A percentile compares a stretch with the other conserved stretches of the same genome.
These are phyloP conservation scores for Wiebesia pumilae DNA, from an alignment of 1,140 invertebrate genomes.

Conservation along the genomic window DNA sequence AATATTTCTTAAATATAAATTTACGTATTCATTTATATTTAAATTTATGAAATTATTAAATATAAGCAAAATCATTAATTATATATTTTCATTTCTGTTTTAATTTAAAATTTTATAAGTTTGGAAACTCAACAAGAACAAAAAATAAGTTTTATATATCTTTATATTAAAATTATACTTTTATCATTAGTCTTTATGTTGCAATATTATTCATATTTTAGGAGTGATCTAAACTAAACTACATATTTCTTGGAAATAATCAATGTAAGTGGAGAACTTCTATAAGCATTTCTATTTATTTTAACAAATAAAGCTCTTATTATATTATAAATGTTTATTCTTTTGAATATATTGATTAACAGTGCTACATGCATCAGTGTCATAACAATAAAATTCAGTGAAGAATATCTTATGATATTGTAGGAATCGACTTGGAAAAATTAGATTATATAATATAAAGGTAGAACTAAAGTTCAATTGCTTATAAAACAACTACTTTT, in stretches of 20 bases:
- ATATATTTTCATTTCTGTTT: too few relatives aligned
- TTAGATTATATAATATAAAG: neutral
- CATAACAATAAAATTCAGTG: neutral
- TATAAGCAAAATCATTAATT: neutral
- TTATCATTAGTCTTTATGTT: constrained; percentile 16
- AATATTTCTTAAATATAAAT: too few relatives aligned
- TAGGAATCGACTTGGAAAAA: neutral
- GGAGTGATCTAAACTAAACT: neutral
- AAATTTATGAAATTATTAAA: neutral
- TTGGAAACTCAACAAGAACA: too few relatives aligned
- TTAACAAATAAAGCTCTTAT: neutral
- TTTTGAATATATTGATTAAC: neutral
- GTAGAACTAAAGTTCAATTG: neutral
- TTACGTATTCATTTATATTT: too few relatives aligned
- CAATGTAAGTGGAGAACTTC: neutral
- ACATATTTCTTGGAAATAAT: constrained; percentile 13
- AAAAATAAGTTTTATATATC: too few relatives aligned
- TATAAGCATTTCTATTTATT: neutral
- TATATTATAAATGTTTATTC: neutral
- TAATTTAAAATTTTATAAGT: too few relatives aligned
- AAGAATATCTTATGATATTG: neutral
- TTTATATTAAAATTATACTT: neutral
- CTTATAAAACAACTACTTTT: constrained; percentile 9
- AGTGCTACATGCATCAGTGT: neutral
- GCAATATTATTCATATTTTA: neutral